Conservation (phyloP, 2,113 vertebrate species). For the Tiliqua scincoides region DNA sequence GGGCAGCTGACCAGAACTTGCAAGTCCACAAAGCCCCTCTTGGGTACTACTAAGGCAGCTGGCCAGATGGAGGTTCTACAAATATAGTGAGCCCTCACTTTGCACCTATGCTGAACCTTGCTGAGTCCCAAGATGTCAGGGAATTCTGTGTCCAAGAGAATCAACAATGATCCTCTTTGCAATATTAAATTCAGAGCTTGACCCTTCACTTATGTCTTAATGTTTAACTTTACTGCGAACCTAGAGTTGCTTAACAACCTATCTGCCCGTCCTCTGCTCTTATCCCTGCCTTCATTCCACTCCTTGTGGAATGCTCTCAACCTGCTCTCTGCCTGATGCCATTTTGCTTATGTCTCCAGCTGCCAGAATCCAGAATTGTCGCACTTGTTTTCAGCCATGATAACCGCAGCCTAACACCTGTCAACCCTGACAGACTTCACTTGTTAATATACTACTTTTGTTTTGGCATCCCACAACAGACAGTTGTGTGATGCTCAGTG, state of each 20-base stretch:
- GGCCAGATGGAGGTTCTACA: neutral
- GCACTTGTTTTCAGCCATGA: neutral
- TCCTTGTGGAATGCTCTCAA: neutral
- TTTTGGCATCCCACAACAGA: slow-evolving; percentile 46
- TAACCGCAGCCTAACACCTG: neutral
- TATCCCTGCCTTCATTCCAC: neutral
- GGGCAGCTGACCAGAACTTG: neutral
- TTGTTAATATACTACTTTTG: slow-evolving; percentile 27
- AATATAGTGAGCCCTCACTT: neutral
- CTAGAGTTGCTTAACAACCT: neutral
- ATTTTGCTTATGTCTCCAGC: neutral
- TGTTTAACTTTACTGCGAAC: neutral
- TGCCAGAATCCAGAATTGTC: neutral
- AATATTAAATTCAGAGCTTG: neutral
- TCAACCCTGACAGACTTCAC: neutral
- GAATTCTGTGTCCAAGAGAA: neutral
- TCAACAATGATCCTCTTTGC: neutral
- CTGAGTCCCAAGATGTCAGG: neutral
- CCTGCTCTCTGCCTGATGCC: neutral
- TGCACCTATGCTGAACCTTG: neutral
- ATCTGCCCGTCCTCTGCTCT: neutral
- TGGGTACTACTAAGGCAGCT: neutral
- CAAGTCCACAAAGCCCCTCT: neutral
- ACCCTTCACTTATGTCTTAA: neutral
- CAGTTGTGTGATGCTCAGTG: slow-evolving; percentile 20